Percentiles rank a stretch among this genome's conserved stretches.
phyloP scores from a whole-genome alignment of 2,797 vertebrate genomes.

The Eulemur mongoz region DNA sequence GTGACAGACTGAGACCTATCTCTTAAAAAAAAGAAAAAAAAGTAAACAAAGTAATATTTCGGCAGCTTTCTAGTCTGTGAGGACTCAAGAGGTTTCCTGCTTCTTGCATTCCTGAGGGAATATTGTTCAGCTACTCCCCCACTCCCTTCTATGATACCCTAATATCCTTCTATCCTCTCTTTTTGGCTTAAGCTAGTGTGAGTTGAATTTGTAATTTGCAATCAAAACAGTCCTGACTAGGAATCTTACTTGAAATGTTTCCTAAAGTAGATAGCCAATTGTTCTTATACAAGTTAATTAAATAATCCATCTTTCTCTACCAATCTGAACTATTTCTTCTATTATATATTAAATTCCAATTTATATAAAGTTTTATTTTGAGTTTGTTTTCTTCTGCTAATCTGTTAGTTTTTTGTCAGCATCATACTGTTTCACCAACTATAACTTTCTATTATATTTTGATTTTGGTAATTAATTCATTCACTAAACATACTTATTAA shows the following conservation, averaged over 20 bases:
- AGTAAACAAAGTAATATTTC: background rate
- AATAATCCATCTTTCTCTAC: slow-evolving; percentile 2
- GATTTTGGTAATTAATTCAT: background rate
- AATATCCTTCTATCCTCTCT: background rate
- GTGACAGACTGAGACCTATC: background rate
- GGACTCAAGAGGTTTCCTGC: background rate
- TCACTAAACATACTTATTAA: background rate
- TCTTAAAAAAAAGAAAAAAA: background rate
- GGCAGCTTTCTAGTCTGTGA: background rate
- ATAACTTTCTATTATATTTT: slow-evolving; percentile 21
- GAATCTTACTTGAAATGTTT: slow-evolving; percentile 22
- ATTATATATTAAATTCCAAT: slow-evolving; percentile 23
- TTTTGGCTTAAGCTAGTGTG: slow-evolving; percentile 18
- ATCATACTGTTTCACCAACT: background rate
- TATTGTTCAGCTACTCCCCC: background rate
- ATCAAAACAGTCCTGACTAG: slow-evolving; percentile 18
- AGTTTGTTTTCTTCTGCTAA: slow-evolving; percentile 34
- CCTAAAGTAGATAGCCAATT: background rate
- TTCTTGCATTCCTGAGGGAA: background rate
- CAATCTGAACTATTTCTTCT: background rate
- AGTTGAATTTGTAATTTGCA: slow-evolving; percentile 24
- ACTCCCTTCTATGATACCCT: background rate
- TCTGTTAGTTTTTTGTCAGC: background rate
- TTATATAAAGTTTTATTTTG: slow-evolving; percentile 10
- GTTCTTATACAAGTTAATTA: slow-evolving; percentile 14